Base-by-base conservation (phyloP, 37 sponge, comb jelly and placozoan species). In the Spongilla lacustris region DNA sequence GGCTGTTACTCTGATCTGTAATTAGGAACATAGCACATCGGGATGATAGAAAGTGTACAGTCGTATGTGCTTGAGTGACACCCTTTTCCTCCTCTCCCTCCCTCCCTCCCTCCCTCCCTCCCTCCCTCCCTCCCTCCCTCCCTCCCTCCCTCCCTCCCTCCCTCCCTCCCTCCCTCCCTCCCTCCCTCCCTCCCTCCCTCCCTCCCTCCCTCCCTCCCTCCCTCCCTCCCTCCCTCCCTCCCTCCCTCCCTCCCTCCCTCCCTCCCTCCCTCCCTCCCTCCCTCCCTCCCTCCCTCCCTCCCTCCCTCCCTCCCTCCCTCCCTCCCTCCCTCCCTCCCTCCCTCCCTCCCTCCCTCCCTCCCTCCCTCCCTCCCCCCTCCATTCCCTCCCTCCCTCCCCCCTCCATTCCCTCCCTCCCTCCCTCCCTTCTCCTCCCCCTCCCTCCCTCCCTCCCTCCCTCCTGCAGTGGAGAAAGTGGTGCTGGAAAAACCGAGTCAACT, bases 401-500 rank as follows among this genome's bases (percentile, higher is more conserved):
- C 80, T 38, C 81, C 72, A 74, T 21, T 70, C 66, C 67, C 26
- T 74, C 66, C 75, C 24, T 74, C 79, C 74, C 31, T 19, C 81
- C 87, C 19, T 77, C 66, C 77, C 68, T 69, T 67, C 37, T 75
- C 77, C 34, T 77, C 41, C 21, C 4, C 50, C 2, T 78, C 41
- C 21, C 25, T 27, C 5, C 23, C 38, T 11, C 17, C 9, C 36
- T 73, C 73, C 13, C 75, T 77, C 3, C 71, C 48, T 6, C 68
- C 27, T 76, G 26, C 48, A 97, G 99, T 88, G 99, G 99, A 68
- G 99, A 98, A 85, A 95, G 96, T 81, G 99, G 99, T 48, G 99
- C 99, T 31, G 99, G 99, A 5, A 98, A 98, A 77, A 98, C 99
- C 0, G 99, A 98, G 85, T 91, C 93, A 35, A 95, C 99, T 24